A percentile compares a stretch with the other conserved stretches of the same genome.
Conservation (phyloP, 2,113 vertebrate genomes). For the Sinocyclocheilus rhinocerous region DNA sequence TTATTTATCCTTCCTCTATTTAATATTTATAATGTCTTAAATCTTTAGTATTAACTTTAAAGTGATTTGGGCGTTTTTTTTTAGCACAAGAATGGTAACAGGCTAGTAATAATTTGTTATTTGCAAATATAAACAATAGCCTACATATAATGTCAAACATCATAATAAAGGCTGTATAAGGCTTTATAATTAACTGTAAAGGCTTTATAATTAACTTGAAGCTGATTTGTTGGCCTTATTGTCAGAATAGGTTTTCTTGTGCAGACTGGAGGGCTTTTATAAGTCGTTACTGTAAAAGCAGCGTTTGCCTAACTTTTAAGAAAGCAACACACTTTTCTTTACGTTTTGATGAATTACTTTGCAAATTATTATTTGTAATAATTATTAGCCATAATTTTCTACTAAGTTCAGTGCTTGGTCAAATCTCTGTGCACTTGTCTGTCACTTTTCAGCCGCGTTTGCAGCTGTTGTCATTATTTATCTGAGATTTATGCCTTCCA, state of each 20-base stretch:
- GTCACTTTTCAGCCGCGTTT: background rate
- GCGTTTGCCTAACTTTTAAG: background rate
- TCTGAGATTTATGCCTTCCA: background rate
- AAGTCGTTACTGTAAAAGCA: background rate
- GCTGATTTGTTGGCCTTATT: too few species aligned
- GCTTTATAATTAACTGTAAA: too few species aligned
- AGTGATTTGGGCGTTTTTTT: background rate
- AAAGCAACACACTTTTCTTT: background rate
- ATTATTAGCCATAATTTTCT: background rate
- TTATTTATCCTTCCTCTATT: background rate
- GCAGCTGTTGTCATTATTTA: slow-evolving; percentile 7
- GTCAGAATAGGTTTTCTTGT: background rate
- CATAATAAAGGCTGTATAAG: too few species aligned
- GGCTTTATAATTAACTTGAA: too few species aligned
- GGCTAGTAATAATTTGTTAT: background rate
- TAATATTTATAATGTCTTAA: background rate
- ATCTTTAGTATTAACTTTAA: background rate
- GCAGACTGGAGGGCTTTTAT: background rate
- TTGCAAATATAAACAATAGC: background rate
- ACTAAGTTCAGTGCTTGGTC: background rate
- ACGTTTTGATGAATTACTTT: background rate
- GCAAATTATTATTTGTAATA: background rate
- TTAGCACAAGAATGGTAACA: background rate
- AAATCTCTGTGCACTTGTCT: background rate
- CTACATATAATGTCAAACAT: background rate